These are phyloP conservation scores for Scarus forsteni DNA, from an alignment of 2,797 vertebrate genomes.

Conservation along the genomic window DNA sequence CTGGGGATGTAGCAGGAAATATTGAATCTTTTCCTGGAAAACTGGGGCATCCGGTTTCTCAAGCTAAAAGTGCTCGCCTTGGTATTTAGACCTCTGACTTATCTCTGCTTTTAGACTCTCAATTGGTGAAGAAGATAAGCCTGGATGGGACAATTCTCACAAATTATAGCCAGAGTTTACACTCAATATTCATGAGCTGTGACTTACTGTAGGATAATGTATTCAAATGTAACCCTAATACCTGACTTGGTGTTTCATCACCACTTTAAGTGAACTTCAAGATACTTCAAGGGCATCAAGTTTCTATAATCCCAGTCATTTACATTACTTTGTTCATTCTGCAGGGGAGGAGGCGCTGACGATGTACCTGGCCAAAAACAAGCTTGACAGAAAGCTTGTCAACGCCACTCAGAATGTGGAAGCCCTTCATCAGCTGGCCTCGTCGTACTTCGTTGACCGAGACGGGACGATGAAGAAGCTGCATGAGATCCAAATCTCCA, in stretches of 20 bases:
- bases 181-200: conserved; percentile 21
- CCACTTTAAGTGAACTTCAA: background rate
- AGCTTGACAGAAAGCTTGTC: conserved; percentile 93
- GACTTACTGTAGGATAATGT: conserved; percentile 7
- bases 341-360: conserved; percentile 98
- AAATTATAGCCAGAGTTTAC: conserved; percentile 20
- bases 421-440: conserved; percentile 97
- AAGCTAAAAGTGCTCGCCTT: conserved; percentile 54
- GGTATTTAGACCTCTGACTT: conserved; percentile 53
- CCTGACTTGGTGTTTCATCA: background rate
- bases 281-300: background rate
- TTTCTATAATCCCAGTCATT: conserved; percentile 1
- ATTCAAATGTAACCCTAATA: conserved; percentile 1
- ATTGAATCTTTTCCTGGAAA: conserved; percentile 69
- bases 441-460: conserved; percentile 98
- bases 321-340: conserved; percentile 30
- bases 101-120: conserved; percentile 43
- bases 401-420: conserved; percentile 97
- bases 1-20: conserved; percentile 60
- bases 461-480: conserved; percentile 98
- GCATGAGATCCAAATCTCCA: conserved; percentile 99
- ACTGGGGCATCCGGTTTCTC: conserved; percentile 69
- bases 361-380: conserved; percentile 99
- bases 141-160: conserved; percentile 13
- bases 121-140: conserved; percentile 32